Evolutionary conservation across 2,797 vertebrate genomes (phyloP).

Genomic region (Clarias fuscus): DNA sequence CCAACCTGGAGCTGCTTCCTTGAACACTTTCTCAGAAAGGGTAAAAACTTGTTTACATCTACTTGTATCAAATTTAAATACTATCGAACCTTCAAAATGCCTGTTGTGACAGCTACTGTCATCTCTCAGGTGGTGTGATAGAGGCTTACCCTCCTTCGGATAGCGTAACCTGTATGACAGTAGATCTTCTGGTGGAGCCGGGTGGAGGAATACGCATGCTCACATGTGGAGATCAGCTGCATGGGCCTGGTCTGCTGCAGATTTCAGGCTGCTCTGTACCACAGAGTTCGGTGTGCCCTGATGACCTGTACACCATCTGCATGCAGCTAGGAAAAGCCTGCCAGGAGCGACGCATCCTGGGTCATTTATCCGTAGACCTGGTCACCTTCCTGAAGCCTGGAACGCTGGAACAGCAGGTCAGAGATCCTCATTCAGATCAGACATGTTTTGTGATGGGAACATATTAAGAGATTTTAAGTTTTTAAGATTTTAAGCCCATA

Average conservation of each 20-base stretch:
- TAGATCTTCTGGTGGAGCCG: constrained; percentile 87
- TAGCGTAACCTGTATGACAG: constrained; percentile 79
- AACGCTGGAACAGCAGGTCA: constrained; percentile 84
- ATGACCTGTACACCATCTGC: constrained; percentile 75
- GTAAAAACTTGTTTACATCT: constrained; percentile 62
- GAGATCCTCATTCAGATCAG: constrained; percentile 43
- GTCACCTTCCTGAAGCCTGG: constrained; percentile 77
- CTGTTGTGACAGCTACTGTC: background rate
- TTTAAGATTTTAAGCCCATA: background rate
- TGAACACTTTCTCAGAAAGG: constrained; percentile 87
- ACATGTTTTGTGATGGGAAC: background rate
- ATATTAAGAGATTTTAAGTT: background rate
- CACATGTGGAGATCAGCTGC: constrained; percentile 85
- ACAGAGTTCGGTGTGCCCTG: constrained; percentile 79
- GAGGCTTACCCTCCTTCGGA: constrained; percentile 82
- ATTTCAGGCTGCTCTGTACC: constrained; percentile 79
- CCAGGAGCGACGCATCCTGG: constrained; percentile 72
- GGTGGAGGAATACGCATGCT: constrained; percentile 76
- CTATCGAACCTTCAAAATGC: background rate
- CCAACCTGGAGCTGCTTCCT: constrained; percentile 89
- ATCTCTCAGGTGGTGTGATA: constrained; percentile 81
- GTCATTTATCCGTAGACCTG: constrained; percentile 84
- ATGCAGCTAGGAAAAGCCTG: constrained; percentile 77
- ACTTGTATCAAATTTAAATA: background rate
- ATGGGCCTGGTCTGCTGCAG: constrained; percentile 72